Percentiles rank a stretch among this genome's conserved stretches.
phyloP scores from a whole-genome alignment of 2,113 vertebrate species.

The Muntiacus reevesi region DNA sequence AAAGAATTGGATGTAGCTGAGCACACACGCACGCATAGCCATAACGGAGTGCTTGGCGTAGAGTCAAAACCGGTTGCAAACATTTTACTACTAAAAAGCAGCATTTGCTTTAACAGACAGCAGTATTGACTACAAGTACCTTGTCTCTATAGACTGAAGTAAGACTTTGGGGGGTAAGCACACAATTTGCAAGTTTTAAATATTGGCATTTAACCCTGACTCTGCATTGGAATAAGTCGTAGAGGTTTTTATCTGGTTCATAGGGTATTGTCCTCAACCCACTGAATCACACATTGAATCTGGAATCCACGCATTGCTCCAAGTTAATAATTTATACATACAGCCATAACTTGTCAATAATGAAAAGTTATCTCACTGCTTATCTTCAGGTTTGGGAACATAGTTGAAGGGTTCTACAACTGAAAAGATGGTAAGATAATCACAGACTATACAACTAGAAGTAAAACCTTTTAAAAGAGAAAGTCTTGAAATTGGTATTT shows the following conservation, averaged over 20 bases:
- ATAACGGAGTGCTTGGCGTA: background rate
- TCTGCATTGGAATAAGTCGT: background rate
- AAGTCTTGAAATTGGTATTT: conserved; percentile 45
- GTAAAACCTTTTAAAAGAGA: conserved; percentile 39
- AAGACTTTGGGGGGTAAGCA: background rate
- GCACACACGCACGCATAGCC: background rate
- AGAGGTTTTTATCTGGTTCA: background rate
- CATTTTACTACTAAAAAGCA: background rate
- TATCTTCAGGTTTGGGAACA: background rate
- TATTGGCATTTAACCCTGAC: background rate
- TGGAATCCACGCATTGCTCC: conserved; percentile 26
- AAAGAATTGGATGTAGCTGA: background rate
- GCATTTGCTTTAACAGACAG: background rate
- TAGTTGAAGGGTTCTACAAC: background rate
- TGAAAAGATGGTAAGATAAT: conserved; percentile 24
- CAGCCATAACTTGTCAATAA: background rate
- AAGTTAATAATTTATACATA: conserved; percentile 20
- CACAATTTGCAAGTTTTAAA: background rate
- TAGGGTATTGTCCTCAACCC: background rate
- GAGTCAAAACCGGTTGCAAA: background rate
- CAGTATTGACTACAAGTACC: background rate
- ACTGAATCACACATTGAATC: background rate
- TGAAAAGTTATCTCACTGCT: background rate
- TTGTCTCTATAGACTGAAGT: conserved; percentile 7
- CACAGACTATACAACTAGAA: background rate